Percentiles rank a stretch among this genome's conserved stretches.
phyloP scores from a whole-genome alignment of 1,140 invertebrate genomes.

The Helicoverpa armigera region DNA sequence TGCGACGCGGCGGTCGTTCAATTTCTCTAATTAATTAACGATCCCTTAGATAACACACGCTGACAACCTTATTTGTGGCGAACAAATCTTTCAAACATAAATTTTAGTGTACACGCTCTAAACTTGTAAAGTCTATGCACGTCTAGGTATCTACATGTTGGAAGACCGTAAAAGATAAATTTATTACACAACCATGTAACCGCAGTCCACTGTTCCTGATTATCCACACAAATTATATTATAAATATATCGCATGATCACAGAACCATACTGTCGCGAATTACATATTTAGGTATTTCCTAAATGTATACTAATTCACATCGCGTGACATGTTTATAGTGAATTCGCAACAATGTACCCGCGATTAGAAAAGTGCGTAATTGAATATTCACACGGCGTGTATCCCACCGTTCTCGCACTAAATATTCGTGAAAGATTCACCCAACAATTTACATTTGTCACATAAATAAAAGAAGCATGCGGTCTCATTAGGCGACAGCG shows the following conservation, averaged over 20 bases:
- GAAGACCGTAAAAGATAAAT: constrained; percentile 68
- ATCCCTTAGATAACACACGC: constrained; percentile 83
- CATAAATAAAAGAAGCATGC: constrained; percentile 80
- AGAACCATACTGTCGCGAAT: constrained; percentile 36
- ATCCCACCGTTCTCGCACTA: constrained; percentile 62
- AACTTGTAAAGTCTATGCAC: constrained; percentile 82
- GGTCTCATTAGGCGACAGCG: constrained; percentile 74
- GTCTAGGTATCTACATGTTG: constrained; percentile 63
- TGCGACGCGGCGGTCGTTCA: constrained; percentile 78
- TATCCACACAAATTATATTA: constrained; percentile 51
- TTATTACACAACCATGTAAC: constrained; percentile 56
- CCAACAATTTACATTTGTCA: constrained; percentile 79
- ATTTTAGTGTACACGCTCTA: constrained; percentile 82
- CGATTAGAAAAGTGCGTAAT: constrained; percentile 68
- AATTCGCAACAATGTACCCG: constrained; percentile 58
- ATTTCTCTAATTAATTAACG: constrained; percentile 87
- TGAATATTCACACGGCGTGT: constrained; percentile 70
- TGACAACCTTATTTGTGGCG: constrained; percentile 86
- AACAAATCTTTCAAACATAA: constrained; percentile 86
- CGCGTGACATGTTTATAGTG: constrained; percentile 65
- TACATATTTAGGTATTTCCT: constrained; percentile 53
- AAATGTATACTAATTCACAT: constrained; percentile 54
- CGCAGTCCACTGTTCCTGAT: constrained; percentile 28
- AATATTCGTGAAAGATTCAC: constrained; percentile 76
- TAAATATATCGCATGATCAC: constrained; percentile 49